A percentile compares a stretch with the other conserved stretches of the same genome.
phyloP scores from a whole-genome alignment of 2,797 vertebrate genomes.

The Myotis vivesi region DNA sequence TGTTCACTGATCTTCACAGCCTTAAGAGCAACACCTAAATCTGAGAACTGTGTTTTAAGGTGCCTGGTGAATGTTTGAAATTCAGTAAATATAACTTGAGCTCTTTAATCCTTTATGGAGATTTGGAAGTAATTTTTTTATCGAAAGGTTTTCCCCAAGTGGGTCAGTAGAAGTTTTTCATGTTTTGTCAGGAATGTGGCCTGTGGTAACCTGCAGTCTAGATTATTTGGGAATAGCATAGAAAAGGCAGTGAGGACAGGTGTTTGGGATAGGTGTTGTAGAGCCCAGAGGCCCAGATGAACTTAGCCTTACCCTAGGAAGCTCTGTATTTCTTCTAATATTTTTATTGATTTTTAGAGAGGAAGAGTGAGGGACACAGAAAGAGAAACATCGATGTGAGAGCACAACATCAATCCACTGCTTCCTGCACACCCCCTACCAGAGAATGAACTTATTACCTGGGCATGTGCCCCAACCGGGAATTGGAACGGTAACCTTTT shows the following conservation, averaged over 20 bases:
- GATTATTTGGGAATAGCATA: background rate
- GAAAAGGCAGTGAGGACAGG: background rate
- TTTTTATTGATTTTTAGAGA: too few relatives aligned
- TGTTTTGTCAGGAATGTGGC: background rate
- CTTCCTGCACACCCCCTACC: too few relatives aligned
- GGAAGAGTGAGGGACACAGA: too few relatives aligned
- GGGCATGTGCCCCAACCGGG: too few relatives aligned
- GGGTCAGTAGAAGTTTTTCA: background rate
- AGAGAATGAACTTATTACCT: too few relatives aligned
- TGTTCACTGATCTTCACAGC: constrained; percentile 2
- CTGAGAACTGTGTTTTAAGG: constrained; percentile 24
- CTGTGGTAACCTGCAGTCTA: background rate
- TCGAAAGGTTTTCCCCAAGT: background rate
- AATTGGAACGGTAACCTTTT: too few relatives aligned
- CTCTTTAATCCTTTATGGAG: background rate
- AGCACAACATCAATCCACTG: too few relatives aligned
- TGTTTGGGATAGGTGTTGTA: background rate
- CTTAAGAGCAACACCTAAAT: constrained; percentile 1
- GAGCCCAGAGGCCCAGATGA: background rate
- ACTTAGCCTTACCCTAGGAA: background rate
- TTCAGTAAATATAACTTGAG: background rate
- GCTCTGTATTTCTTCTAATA: background rate
- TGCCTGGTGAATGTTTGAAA: constrained; percentile 29
- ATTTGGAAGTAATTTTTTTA: background rate
- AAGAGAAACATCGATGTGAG: too few relatives aligned